Evolutionary conservation across 2,888 invertebrate genomes (phyloP).

Genomic region (Corbicula japonica): DNA sequence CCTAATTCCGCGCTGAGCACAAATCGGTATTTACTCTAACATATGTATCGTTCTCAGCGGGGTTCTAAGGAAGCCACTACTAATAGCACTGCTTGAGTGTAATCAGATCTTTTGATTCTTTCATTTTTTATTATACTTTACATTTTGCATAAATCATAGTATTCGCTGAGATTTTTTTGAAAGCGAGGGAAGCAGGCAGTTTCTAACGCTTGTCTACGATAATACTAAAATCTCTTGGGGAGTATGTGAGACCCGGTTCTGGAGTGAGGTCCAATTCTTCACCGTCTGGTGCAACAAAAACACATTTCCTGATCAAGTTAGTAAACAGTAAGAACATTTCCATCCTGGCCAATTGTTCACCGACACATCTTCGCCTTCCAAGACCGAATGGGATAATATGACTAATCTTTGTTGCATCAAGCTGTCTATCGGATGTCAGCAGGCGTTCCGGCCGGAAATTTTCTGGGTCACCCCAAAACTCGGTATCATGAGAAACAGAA

Average conservation of each 20-base stretch:
- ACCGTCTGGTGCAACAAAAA: not conserved
- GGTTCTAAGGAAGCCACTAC: not conserved
- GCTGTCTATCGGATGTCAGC: not conserved
- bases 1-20: not conserved
- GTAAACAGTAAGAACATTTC: slow-evolving; percentile 70
- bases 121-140: not conserved
- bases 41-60: not conserved
- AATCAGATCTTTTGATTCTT: not conserved
- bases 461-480: slow-evolving; percentile 28
- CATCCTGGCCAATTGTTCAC: slow-evolving; percentile 71
- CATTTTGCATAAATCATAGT: not conserved
- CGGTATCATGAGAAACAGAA: slow-evolving; percentile 49
- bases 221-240: not conserved
- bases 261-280: not conserved
- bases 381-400: slow-evolving; percentile 67
- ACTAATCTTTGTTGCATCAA: slow-evolving; percentile 36
- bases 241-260: not conserved
- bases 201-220: too few species aligned
- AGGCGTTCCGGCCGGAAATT: slow-evolving; percentile 54
- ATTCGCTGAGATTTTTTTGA: not conserved
- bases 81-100: not conserved
- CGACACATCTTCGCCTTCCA: slow-evolving; percentile 74
- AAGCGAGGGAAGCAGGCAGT: too few species aligned
- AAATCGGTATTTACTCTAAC: not conserved
- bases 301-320: not conserved